Evolutionary conservation across 2,113 vertebrate genomes (phyloP).

Genomic region (Ciconia maguari): DNA sequence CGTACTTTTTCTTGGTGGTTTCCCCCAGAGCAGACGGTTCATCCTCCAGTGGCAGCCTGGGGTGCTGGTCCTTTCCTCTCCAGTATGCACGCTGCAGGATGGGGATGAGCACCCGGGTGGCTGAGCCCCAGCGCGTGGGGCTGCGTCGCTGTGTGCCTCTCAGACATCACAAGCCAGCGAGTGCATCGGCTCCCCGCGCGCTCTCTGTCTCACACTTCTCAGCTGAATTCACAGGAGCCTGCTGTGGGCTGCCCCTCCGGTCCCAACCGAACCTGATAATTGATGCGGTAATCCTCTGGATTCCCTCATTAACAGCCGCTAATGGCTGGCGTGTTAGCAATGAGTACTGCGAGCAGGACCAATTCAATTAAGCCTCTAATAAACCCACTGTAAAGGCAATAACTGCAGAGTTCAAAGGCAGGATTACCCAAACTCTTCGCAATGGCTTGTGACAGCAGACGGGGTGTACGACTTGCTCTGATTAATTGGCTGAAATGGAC

Average conservation of each 20-base stretch:
- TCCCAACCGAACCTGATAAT: constrained; percentile 66
- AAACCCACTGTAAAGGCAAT: constrained; percentile 66
- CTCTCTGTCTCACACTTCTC: not conserved
- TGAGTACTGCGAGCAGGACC: constrained; percentile 5
- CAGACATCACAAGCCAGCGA: not conserved
- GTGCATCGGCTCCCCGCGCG: accelerated
- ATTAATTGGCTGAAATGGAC: not conserved
- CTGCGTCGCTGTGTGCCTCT: not conserved
- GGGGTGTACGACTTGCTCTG: not conserved
- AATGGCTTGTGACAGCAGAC: constrained; percentile 26
- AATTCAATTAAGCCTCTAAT: constrained; percentile 76
- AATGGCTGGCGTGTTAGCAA: constrained; percentile 61
- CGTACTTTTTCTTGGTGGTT: not conserved
- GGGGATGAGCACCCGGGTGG: not conserved
- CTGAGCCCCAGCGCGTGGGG: not conserved
- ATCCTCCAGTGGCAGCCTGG: accelerated
- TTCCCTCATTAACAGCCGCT: constrained; percentile 75
- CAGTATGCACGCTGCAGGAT: accelerated
- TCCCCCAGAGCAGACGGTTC: not conserved
- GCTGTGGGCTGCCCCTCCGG: constrained; percentile 42
- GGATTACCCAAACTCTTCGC: constrained; percentile 13
- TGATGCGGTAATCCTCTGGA: constrained; percentile 71
- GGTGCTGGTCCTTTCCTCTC: not conserved
- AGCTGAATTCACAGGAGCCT: constrained; percentile 41
- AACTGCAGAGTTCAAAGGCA: constrained; percentile 59